Evolutionary conservation across 2,797 vertebrate species (phyloP).

Genomic region (Crenuchus spilurus): DNA sequence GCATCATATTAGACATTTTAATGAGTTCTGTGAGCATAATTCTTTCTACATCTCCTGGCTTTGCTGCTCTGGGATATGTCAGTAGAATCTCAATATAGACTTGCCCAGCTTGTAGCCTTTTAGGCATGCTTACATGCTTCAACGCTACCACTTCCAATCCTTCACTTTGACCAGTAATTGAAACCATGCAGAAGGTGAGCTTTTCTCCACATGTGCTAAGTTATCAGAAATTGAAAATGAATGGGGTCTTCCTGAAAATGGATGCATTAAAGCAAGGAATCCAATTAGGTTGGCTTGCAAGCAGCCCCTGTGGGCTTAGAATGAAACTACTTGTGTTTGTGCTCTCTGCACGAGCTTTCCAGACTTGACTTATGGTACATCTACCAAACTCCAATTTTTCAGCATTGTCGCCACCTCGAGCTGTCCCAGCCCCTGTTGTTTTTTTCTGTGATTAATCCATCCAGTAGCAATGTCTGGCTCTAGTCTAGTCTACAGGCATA

Average conservation of each 20-base stretch:
- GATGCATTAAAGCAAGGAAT: conserved; percentile 55
- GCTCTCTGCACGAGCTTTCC: background rate
- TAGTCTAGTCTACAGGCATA: conserved; percentile 1
- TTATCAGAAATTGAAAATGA: conserved; percentile 45
- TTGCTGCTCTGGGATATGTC: background rate
- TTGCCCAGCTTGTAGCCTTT: conserved; percentile 6
- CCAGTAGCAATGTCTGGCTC: background rate
- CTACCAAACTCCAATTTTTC: conserved; percentile 25
- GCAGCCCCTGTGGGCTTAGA: conserved; percentile 40
- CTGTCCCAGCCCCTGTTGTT: conserved; percentile 28
- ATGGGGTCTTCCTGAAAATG: conserved; percentile 52
- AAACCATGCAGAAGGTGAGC: conserved; percentile 12
- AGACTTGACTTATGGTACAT: conserved; percentile 16
- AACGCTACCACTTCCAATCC: conserved; percentile 4
- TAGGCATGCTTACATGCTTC: background rate
- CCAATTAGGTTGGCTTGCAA: conserved; percentile 49
- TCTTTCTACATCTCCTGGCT: background rate
- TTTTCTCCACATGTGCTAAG: conserved; percentile 28
- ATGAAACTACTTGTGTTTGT: conserved; percentile 10
- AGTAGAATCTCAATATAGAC: background rate
- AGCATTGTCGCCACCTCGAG: conserved; percentile 8
- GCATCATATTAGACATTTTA: background rate
- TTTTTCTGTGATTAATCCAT: conserved; percentile 6
- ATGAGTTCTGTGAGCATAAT: conserved; percentile 10
- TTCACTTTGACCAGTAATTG: background rate